A percentile compares a stretch with the other conserved stretches of the same genome.
phyloP scores from a whole-genome alignment of 2,888 invertebrate genomes.

The Leptinotarsa peninsularis region DNA sequence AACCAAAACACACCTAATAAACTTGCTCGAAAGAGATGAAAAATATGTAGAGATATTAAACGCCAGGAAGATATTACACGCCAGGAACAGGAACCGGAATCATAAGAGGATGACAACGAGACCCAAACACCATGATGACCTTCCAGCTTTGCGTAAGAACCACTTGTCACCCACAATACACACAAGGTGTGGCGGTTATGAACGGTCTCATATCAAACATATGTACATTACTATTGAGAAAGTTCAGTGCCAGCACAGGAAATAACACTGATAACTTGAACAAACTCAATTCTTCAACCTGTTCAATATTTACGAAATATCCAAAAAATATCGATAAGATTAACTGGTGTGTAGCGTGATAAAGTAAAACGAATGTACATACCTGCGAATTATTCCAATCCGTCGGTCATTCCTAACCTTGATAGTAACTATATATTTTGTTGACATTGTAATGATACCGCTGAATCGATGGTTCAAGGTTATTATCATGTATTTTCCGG shows the following conservation, averaged over 20 bases:
- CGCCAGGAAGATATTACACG: neutral
- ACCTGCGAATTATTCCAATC: neutral
- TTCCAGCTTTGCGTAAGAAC: neutral
- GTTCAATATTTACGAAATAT: slow-evolving; percentile 24
- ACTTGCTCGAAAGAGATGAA: neutral
- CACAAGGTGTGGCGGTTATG: neutral
- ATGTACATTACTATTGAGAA: slow-evolving; percentile 18
- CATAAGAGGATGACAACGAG: too few relatives aligned
- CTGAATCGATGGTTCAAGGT: slow-evolving; percentile 26
- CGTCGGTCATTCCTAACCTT: slow-evolving; percentile 6
- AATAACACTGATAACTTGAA: slow-evolving; percentile 21
- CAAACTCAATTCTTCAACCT: slow-evolving; percentile 22
- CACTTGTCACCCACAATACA: slow-evolving; percentile 11
- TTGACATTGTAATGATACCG: slow-evolving; percentile 14
- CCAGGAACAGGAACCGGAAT: slow-evolving; percentile 8
- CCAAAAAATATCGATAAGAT: slow-evolving; percentile 18
- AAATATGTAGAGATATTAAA: neutral
- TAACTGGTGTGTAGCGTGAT: neutral
- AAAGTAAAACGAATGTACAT: neutral
- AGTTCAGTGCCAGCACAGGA: slow-evolving; percentile 12
- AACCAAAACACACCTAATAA: too few relatives aligned
- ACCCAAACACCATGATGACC: neutral
- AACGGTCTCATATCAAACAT: slow-evolving; percentile 8
- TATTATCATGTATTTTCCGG: slow-evolving; percentile 1
- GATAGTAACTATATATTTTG: slow-evolving; percentile 24